Base-by-base conservation (phyloP, 2,888 invertebrate species). In the Syrista parreyssii region DNA sequence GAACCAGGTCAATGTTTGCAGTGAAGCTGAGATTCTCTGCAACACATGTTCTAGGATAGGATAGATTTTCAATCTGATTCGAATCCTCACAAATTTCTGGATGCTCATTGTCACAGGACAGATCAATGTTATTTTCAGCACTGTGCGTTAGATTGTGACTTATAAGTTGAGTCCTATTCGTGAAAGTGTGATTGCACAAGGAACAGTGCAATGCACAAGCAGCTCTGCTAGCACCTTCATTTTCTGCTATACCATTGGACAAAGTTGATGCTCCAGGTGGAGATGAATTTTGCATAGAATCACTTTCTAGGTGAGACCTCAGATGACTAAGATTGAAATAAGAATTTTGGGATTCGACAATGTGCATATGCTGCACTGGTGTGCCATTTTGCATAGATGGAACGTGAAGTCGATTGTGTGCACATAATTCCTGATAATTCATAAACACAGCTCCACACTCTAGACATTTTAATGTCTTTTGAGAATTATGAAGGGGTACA, bases 201-300 rank as follows among this genome's bases (percentile, higher is more conserved):
- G 91, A 89, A 78, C 89, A 90, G 68, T 91, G 89, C 9, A 90
- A 78, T 30, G 89, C 88, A 76, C 91, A 91, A 6, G 89, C 86
- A 4, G 89, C 86, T 68, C 88, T 81, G 30, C 82, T 86, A 12
- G 84, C 79, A 11, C 77, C 81, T n/a, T 86, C 85, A 1, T 77
- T 80, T 11, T 79, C 83, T 40, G 82, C 77, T 9, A 71, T 33
- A 9, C 32, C 71, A 33, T 31, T 31, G 31, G 71, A 32, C 31
- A 33, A 71, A 31, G 12, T 71, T 9, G 71, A 71, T 71, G 31
- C 31, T 33, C 31, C 71, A 31, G 71, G 15, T 33, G 71, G 71
- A 71, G 71, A 31, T 33, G 71, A 32, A 77, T 82, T 82, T 34
- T 79, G 82, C 23, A 79, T 79, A 1, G 85, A 77, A n/a, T 78